A percentile compares a stretch with the other conserved stretches of the same genome.
These are phyloP conservation scores for Popillia japonica DNA, from an alignment of 1,140 invertebrate genomes.

Conservation along the genomic window DNA sequence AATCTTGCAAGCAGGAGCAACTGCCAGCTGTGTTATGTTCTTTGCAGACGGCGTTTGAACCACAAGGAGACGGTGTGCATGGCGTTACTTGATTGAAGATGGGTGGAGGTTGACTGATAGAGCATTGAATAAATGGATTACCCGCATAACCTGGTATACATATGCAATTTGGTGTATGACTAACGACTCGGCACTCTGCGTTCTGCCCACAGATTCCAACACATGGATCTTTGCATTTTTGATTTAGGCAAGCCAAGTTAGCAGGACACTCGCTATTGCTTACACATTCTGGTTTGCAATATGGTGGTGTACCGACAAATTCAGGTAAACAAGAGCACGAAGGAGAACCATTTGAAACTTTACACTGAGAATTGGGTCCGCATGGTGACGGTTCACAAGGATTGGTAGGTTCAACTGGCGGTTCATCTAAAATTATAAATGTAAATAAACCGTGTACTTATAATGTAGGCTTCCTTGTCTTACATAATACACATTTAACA, in stretches of 20 bases:
- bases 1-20: conserved; percentile 74
- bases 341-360: conserved; percentile 67
- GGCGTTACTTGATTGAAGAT: conserved; percentile 62
- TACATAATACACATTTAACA: conserved; percentile 66
- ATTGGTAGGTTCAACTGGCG: conserved; percentile 57
- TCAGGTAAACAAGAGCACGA: conserved; percentile 75
- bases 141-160: conserved; percentile 69
- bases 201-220: conserved; percentile 71
- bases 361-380: conserved; percentile 78
- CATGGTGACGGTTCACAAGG: conserved; percentile 82
- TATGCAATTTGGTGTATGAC: conserved; percentile 70
- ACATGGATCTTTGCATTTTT: conserved; percentile 74
- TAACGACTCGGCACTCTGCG: conserved; percentile 71
- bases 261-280: conserved; percentile 71
- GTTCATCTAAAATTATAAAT: conserved; percentile 46
- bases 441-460: background rate
- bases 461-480: conserved; percentile 43
- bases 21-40: conserved; percentile 69
- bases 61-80: conserved; percentile 73
- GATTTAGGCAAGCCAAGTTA: conserved; percentile 69
- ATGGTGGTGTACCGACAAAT: conserved; percentile 76
- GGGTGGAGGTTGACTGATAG: conserved; percentile 55
- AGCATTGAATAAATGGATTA: conserved; percentile 69
- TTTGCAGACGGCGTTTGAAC: conserved; percentile 72
- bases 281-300: conserved; percentile 80